Conservation (phyloP, 2,797 vertebrate genomes). For the Tangara arthus region DNA sequence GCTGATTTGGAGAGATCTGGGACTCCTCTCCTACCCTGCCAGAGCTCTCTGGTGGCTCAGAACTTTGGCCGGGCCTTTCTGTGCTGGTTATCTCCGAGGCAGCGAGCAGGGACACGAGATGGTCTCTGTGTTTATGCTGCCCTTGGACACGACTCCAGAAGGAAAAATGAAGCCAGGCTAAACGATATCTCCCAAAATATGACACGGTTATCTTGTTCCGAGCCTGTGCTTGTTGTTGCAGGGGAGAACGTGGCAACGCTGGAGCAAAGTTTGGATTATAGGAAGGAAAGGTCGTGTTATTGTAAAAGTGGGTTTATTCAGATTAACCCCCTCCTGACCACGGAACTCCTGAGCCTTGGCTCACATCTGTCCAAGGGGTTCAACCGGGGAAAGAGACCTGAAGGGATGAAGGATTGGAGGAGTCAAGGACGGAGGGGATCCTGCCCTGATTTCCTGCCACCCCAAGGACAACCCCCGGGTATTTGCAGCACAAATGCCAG, state of each 20-base stretch:
- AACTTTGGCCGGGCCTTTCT: not conserved
- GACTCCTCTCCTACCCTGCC: not conserved
- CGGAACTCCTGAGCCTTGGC: fast-evolving
- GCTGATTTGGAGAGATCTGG: too few species aligned
- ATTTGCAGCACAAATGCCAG: not conserved
- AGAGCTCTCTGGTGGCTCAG: not conserved
- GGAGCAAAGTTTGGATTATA: not conserved
- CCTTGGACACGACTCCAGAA: not conserved
- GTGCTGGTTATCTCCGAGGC: fast-evolving
- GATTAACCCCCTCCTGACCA: not conserved
- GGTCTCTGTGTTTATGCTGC: not conserved
- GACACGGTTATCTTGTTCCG: not conserved
- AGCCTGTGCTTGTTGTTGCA: not conserved
- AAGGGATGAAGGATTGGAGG: not conserved
- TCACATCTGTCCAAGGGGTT: fast-evolving
- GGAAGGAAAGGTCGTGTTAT: not conserved
- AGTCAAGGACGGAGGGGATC: not conserved
- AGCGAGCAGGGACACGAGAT: not conserved
- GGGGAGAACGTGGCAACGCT: not conserved
- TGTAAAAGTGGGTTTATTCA: not conserved
- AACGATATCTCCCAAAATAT: not conserved
- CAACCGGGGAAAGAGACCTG: not conserved
- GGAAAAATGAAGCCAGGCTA: not conserved
- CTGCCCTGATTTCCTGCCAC: not conserved
- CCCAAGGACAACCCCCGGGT: fast-evolving